These are phyloP conservation scores for Picathartes gymnocephalus DNA, from an alignment of 2,113 vertebrate species.

Conservation along the genomic window DNA sequence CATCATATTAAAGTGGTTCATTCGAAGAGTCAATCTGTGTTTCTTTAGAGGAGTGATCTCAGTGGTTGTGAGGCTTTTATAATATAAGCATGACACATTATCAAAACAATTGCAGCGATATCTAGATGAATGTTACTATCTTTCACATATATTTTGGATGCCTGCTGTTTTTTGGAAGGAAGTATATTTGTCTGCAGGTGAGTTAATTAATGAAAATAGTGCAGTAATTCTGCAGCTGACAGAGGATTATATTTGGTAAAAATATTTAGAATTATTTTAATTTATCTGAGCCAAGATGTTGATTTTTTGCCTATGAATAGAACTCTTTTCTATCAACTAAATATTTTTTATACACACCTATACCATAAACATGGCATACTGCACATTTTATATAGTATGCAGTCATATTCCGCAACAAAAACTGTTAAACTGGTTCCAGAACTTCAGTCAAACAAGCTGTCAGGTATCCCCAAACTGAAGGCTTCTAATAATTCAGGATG, in stretches of 20 bases:
- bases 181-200: background rate
- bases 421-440: background rate
- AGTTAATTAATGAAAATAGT: background rate
- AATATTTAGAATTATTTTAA: slow-evolving; percentile 28
- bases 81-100: background rate
- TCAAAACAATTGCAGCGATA: background rate
- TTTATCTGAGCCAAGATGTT: background rate
- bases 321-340: background rate
- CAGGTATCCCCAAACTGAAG: background rate
- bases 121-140: background rate
- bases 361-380: background rate
- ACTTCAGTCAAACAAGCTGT: slow-evolving; percentile 26
- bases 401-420: background rate
- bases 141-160: background rate
- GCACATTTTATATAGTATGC: background rate
- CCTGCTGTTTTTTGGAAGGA: background rate
- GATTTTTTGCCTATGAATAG: background rate
- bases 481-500: background rate
- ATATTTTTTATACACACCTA: background rate
- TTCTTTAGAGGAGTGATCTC: background rate
- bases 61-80: background rate
- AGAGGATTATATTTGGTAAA: background rate
- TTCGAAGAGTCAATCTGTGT: background rate
- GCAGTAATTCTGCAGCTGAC: background rate
- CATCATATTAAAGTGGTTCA: background rate